Percentiles rank a stretch among this genome's conserved stretches.
phyloP scores from a whole-genome alignment of 1,140 invertebrate species.

The Calycopis cecrops region DNA sequence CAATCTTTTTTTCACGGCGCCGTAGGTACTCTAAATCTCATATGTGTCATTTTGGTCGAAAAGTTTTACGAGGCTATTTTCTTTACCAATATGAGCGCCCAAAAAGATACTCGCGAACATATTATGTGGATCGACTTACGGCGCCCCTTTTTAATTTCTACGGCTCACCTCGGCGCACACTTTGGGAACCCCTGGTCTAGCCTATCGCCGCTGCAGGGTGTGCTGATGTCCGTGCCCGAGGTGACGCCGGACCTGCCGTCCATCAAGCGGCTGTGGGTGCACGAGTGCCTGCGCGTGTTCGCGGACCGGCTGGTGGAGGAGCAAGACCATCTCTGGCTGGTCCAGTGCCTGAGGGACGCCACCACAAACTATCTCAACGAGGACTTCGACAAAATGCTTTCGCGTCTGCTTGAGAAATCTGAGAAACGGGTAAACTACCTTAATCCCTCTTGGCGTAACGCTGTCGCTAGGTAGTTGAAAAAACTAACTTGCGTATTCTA shows the following conservation, averaged over 20 bases:
- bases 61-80: no score
- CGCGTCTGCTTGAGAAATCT: constrained; percentile 36
- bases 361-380: constrained; percentile 68
- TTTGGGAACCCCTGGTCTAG: background rate
- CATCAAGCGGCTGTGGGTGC: constrained; percentile 95
- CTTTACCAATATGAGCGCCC: no score
- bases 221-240: constrained; percentile 93
- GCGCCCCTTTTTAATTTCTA: no score
- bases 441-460: no score
- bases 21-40: no score
- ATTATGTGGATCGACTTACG: no score
- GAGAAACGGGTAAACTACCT: constrained; percentile 33
- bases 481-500: no score
- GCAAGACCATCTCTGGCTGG: constrained; percentile 88
- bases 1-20: no score
- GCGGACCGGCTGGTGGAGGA: constrained; percentile 94
- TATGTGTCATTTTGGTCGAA: no score
- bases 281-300: constrained; percentile 95
- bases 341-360: constrained; percentile 72
- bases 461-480: no score
- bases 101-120: no score
- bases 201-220: constrained; percentile 79
- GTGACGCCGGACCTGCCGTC: constrained; percentile 90
- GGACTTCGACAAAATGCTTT: constrained; percentile 75
- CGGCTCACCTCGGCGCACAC: no score